Evolutionary conservation across 92 coral and sea anemone genomes (phyloP), one percentile per base, ranked within the genome.

Genomic region (Epizoanthus stellaris): DNA sequence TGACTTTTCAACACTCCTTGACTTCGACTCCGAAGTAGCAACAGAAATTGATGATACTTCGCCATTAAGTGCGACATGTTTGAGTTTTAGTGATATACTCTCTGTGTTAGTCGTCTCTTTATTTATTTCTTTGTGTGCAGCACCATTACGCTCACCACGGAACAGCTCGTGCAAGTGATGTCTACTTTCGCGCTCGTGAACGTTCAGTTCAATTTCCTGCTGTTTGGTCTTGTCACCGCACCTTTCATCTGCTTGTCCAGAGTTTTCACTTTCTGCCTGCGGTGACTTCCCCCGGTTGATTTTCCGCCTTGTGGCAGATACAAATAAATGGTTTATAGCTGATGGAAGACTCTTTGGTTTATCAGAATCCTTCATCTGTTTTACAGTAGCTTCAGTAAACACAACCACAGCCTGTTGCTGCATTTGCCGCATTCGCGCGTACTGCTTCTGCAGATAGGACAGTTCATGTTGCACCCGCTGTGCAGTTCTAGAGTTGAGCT

Each of bases 371-470:
- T 96, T 94, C n/a, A 95, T 94, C 65, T 96, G 93, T 72, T 93
- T 91, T 43, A 93, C 92, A 5, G 95, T 79, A 4, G 95, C 95
- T 76, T 96, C 98, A 62, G 96, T 90, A 72, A 96, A 96, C 40
- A 96, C 97, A 2, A 96, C 99, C 4, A 96, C 99, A 16, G 98
- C 98, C 68, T 96, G 94, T 56, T 96, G 99, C 61, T 96, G 99
- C 97, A 94, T 89, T 70, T 94, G 95, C 75, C 99, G 89, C 91
- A 95, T 96, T 75, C 94, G 84, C 6, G 94, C 92, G 68, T 96
- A 96, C 87, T 96, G 98, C 66, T 91, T 96, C 91, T 94, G 97
- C 21, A 96, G 81, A 43, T 76, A 87, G 19, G 92, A 89, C 85
- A 96, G 87, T 75, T 95, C 99, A 2, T 87, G 87, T 25, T 69